Evolutionary conservation across 2,888 invertebrate genomes (phyloP), one percentile per base, ranked within the genome.

Genomic region (Dyspetes luteomarginatus): DNA sequence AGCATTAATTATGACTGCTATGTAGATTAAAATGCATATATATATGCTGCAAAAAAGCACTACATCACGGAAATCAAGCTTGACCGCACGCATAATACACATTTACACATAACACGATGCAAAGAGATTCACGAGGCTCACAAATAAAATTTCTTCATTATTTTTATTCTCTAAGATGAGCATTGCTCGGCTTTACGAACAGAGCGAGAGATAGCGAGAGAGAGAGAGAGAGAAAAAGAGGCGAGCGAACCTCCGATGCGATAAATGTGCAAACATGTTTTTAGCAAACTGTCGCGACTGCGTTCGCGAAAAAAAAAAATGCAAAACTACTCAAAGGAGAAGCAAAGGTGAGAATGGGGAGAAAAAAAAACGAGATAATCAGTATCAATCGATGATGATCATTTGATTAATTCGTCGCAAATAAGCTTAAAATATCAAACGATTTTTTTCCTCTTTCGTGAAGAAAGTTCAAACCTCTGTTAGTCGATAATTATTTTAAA

Each of bases 61-160:
- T 73, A 73, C 62, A 68, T 62, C 76, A 65, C 77, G 77, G 45
- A n/a, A 75, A 72, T 73, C 67, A 81, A 81, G 72, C 81, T 55
- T 19, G 26, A 81, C 45, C 69, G 67, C 24, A 72, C 60, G 72
- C 55, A 52, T 64, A 55, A 56, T 48, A 45, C 72, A 72, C 45
- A 68, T 62, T 62, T 62, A 68, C 22, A 64, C 68, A 68, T 41
- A 67, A 26, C 24, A 41, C 58, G 60, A 67, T 80, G 80, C 80
- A 56, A n/a, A 81, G 76, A 76, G 76, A 62, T 72, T 76, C 72
- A 76, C 80, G 72, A 76, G 72, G 67, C 76, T 76, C 76, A 45
- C 76, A 68, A 81, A 81, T 76, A 68, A 76, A n/a, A n/a, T n/a
- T n/a, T n/a, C n/a, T 72, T 81, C 45, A 52, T 75, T 65, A 7